These are phyloP conservation scores for Oligia strigilis DNA, from an alignment of 2,888 invertebrate species.

Conservation along the genomic window DNA sequence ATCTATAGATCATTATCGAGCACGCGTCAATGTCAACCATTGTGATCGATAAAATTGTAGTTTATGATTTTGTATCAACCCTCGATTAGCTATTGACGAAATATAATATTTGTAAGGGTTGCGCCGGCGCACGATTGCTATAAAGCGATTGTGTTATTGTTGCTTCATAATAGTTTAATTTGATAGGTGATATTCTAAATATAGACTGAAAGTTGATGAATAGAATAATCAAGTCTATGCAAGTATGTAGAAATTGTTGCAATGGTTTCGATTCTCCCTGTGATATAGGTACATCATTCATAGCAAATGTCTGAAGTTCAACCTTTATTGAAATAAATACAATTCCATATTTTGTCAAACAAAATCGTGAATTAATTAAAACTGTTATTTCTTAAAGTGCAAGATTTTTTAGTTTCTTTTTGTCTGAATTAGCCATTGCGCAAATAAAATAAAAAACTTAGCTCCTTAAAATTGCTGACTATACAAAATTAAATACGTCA, in stretches of 20 bases:
- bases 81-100: constrained; percentile 76
- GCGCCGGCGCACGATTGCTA: constrained; percentile 60
- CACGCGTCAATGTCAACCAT: constrained; percentile 82
- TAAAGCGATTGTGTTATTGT: constrained; percentile 77
- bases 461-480: constrained; percentile 28
- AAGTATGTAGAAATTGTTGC: constrained; percentile 8
- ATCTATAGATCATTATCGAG: constrained; percentile 82
- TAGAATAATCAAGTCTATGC: constrained; percentile 48
- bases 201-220: constrained; percentile 63
- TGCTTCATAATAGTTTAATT: constrained; percentile 64
- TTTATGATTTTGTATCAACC: constrained; percentile 79
- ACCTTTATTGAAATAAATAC: not conserved
- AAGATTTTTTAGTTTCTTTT: not conserved
- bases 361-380: not conserved
- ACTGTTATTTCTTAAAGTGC: not conserved
- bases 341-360: not conserved
- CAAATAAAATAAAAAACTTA: not conserved
- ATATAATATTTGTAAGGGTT: constrained; percentile 87
- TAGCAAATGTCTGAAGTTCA: not conserved
- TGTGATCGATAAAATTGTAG: constrained; percentile 79
- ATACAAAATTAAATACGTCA: constrained; percentile 18
- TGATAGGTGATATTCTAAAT: constrained; percentile 63
- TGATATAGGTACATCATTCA: constrained; percentile 11
- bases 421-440: not conserved
- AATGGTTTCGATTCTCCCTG: not conserved